Evolutionary conservation across 2,797 vertebrate genomes (phyloP).

Genomic region (Microctenopoma lineatum): DNA sequence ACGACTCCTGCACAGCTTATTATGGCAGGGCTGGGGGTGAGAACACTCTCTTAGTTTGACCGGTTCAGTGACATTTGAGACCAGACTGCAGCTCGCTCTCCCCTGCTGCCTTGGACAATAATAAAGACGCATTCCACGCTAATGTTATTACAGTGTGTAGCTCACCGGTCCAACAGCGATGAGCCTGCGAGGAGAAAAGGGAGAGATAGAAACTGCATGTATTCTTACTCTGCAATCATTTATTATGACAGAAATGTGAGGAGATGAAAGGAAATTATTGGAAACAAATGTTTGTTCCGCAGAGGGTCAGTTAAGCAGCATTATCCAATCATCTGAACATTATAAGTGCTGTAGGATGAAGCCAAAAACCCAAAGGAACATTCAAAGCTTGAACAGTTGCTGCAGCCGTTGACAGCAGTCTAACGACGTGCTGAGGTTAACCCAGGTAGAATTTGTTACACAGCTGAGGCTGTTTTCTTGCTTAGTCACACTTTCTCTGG

Average conservation of each 20-base stretch:
- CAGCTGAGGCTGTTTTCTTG: conserved; percentile 11
- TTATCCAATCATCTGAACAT: conserved; percentile 15
- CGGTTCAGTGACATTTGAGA: conserved; percentile 50
- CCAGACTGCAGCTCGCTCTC: conserved; percentile 16
- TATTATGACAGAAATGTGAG: conserved; percentile 26
- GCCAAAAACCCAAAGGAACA: conserved; percentile 26
- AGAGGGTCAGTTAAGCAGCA: conserved; percentile 11
- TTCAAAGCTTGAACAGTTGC: conserved; percentile 15
- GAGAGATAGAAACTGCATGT: neutral
- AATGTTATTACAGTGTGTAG: conserved; percentile 4
- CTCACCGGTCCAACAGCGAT: neutral
- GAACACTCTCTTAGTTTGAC: conserved; percentile 24
- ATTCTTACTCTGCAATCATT: neutral
- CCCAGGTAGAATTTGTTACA: conserved; percentile 8
- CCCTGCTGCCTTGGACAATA: conserved; percentile 8
- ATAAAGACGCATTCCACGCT: conserved; percentile 17
- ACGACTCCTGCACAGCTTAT: conserved; percentile 55
- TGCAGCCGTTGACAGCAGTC: conserved; percentile 10
- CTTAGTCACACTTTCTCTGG: conserved; percentile 9
- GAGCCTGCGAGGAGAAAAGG: neutral
- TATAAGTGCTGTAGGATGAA: conserved; percentile 28
- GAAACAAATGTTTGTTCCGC: conserved; percentile 13
- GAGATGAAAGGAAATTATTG: conserved; percentile 28
- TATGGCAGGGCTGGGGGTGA: conserved; percentile 45
- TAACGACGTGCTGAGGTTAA: conserved; percentile 14